Base-by-base conservation (phyloP, 1,140 invertebrate species). In the Achroia grisella region DNA sequence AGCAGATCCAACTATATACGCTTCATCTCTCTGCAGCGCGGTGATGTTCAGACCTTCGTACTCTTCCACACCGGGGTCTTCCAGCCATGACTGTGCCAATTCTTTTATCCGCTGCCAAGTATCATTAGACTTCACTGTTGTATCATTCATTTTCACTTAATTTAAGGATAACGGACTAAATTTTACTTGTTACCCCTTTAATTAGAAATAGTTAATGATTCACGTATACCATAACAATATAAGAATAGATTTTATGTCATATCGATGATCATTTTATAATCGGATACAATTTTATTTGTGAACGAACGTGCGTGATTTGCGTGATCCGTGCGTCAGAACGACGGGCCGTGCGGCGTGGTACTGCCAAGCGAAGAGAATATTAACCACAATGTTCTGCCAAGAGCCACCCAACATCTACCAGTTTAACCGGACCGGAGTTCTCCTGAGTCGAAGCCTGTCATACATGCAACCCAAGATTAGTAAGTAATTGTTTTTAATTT, bases 21-120 rank as follows among this genome's bases (percentile, higher is more conserved):
- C 89, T 60, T 90, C 72, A 53, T 91, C 89, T 60, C 87, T 87
- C 10, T 74, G 70, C 53, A 91, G 59, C 1, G 78, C 56, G 4
- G 79, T 74, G 57, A 87, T 62, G 43, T 87, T 71, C 17, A 85
- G 71, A 10, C 74, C 83, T 34, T 71, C 62, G 48, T 65, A 56
- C 37, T 75, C 66, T 23, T 73, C 71, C 35, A 62, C 64, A 0
- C 83, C 79, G 8, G 84, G 81, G 44, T 85, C 73, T 42, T 87
- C 86, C 17, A 86, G 44, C 84, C 84, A 87, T 9, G 77, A 80
- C 47, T 50, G 50, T 42, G 77, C 49, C 52, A 71, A 55, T 53
- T 72, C 75, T 46, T 60, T 61, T 34, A 74, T 68, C 69, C 67
- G 70, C 60, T 76, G 56, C 80, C 80, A 84, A 50, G 67, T 63